phyloP scores from a whole-genome alignment of 2,888 invertebrate genomes.

The Drosophila prolongata region DNA sequence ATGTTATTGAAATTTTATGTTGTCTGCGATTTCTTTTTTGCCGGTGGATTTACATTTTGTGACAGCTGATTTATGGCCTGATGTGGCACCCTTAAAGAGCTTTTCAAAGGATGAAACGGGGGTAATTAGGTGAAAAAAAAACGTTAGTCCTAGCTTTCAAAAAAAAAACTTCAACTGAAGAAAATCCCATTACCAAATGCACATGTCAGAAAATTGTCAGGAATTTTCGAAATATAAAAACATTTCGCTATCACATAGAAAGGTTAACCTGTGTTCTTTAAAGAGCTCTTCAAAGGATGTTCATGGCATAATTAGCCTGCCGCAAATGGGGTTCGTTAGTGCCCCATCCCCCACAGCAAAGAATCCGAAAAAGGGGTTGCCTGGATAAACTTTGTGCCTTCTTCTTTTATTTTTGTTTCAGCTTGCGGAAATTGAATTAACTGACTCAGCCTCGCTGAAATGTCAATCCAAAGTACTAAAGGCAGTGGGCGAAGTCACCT shows the following conservation, averaged over 20 bases:
- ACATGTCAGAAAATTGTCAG: background rate
- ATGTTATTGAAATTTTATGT: conserved; percentile 76
- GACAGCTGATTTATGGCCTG: conserved; percentile 64
- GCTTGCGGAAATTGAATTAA: conserved; percentile 79
- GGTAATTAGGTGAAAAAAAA: conserved; percentile 13
- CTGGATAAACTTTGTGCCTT: conserved; percentile 68
- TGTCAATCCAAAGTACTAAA: conserved; percentile 59
- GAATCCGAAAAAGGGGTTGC: conserved; percentile 62
- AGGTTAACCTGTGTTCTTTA: conserved; percentile 18
- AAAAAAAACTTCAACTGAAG: background rate
- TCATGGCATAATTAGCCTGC: conserved; percentile 76
- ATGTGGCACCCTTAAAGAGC: conserved; percentile 16
- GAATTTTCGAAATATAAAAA: too few relatives aligned
- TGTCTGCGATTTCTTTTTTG: conserved; percentile 68
- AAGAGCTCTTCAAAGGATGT: conserved; percentile 52
- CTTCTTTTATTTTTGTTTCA: conserved; percentile 78
- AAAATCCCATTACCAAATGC: background rate
- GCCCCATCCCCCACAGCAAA: background rate
- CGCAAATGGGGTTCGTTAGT: conserved; percentile 72
- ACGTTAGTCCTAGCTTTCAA: background rate
- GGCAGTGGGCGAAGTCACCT: conserved; percentile 53
- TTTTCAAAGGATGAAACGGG: background rate
- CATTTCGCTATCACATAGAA: background rate
- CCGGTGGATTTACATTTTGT: conserved; percentile 62
- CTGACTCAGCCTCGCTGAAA: conserved; percentile 59